A percentile compares a stretch with the other conserved stretches of the same genome.
These are phyloP conservation scores for Spermophilus dauricus DNA, from an alignment of 2,113 vertebrate species.

Conservation along the genomic window DNA sequence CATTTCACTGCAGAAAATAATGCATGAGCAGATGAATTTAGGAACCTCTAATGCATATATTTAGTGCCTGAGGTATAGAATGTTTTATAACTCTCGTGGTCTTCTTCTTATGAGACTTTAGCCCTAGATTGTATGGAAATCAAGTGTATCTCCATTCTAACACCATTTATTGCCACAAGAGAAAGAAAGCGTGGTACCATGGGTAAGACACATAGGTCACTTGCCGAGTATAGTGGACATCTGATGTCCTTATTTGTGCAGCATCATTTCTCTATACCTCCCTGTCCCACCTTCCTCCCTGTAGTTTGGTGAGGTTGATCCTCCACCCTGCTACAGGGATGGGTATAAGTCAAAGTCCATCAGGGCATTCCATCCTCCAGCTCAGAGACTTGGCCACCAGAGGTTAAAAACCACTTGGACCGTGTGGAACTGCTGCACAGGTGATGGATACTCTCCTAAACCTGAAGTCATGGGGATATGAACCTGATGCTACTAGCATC, in stretches of 20 bases:
- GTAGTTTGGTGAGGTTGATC: not conserved
- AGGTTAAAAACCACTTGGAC: not conserved
- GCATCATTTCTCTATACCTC: not conserved
- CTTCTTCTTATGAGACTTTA: not conserved
- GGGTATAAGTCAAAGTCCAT: not conserved
- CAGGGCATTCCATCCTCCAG: not conserved
- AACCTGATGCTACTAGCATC: not conserved
- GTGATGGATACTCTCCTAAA: not conserved
- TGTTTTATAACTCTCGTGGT: not conserved
- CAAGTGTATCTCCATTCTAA: not conserved
- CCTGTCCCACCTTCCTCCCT: not conserved
- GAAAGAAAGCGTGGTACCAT: not conserved
- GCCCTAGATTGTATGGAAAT: slow-evolving; percentile 3
- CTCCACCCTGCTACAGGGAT: not conserved
- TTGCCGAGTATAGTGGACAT: not conserved
- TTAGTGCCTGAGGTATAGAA: not conserved
- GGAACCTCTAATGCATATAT: not conserved
- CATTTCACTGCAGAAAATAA: not conserved
- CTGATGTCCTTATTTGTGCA: not conserved
- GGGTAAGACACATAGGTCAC: not conserved
- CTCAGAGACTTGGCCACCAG: not conserved
- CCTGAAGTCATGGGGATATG: not conserved
- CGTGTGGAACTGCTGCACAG: not conserved
- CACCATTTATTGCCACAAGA: not conserved
- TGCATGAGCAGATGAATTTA: not conserved